These are phyloP conservation scores for Sphecodes monilicornis DNA, from an alignment of 2,888 invertebrate species.

Conservation along the genomic window DNA sequence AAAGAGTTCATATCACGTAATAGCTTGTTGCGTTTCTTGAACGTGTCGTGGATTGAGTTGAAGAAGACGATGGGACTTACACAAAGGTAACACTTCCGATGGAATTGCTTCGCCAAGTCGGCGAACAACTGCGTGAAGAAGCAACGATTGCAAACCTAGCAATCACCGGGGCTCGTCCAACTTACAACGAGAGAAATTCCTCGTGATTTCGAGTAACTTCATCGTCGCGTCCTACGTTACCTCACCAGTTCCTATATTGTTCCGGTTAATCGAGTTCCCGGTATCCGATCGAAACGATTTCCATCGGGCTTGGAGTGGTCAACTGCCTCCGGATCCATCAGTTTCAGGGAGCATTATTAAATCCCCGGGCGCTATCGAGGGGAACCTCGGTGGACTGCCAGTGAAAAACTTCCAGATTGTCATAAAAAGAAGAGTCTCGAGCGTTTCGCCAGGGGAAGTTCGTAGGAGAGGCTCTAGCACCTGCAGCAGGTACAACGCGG, in stretches of 20 bases:
- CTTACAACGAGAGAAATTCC: neutral
- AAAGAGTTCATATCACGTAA: neutral
- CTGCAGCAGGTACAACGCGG: slow-evolving; percentile 40
- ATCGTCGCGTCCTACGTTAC: neutral
- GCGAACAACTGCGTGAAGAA: neutral
- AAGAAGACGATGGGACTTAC: neutral
- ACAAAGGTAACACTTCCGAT: neutral
- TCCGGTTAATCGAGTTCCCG: slow-evolving; percentile 31
- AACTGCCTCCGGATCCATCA: slow-evolving; percentile 41
- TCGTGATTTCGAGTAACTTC: neutral
- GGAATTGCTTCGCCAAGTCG: neutral
- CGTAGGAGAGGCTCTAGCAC: slow-evolving; percentile 22
- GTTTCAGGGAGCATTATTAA: slow-evolving; percentile 54
- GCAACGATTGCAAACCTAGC: neutral
- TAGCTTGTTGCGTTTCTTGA: neutral
- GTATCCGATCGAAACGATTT: slow-evolving; percentile 8
- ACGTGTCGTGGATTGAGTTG: neutral
- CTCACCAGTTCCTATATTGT: slow-evolving; percentile 7
- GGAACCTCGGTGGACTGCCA: slow-evolving; percentile 7
- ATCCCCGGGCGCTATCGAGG: slow-evolving; percentile 30
- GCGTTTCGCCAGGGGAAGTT: slow-evolving; percentile 54
- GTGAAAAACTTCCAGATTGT: slow-evolving; percentile 50
- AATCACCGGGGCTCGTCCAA: neutral
- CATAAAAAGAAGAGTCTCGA: slow-evolving; percentile 50
- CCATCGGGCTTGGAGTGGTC: slow-evolving; percentile 27